Evolutionary conservation across 2,797 vertebrate species (phyloP).

Genomic region (Potorous gilbertii): DNA sequence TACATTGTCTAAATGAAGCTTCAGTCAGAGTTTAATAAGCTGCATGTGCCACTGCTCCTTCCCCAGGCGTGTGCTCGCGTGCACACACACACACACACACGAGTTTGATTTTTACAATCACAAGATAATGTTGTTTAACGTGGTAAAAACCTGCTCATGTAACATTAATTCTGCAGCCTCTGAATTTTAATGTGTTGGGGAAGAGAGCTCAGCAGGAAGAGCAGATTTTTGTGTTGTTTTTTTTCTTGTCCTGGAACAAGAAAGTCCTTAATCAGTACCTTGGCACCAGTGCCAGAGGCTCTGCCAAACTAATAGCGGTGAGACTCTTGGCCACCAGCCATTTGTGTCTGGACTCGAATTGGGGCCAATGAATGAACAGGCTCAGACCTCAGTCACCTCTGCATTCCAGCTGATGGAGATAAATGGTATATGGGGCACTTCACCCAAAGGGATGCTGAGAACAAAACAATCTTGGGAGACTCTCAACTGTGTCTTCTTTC

Average conservation of each 20-base stretch:
- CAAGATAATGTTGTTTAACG: not conserved
- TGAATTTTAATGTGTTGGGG: not conserved
- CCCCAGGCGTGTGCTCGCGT: too few species aligned
- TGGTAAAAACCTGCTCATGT: not conserved
- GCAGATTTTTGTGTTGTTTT: not conserved
- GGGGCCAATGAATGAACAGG: not conserved
- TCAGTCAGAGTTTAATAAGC: not conserved
- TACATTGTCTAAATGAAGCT: not conserved
- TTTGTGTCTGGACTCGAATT: not conserved
- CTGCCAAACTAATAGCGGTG: not conserved
- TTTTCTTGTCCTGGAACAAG: not conserved
- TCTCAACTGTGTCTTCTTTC: not conserved
- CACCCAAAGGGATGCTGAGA: not conserved
- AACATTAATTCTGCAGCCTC: not conserved
- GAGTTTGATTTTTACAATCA: not conserved
- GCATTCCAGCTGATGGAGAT: not conserved
- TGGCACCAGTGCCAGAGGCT: not conserved
- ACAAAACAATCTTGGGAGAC: not conserved
- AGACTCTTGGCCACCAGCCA: not conserved
- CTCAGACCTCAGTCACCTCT: not conserved
- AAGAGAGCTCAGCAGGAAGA: not conserved
- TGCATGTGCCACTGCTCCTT: not conserved
- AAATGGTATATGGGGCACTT: not conserved
- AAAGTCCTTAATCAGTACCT: not conserved
- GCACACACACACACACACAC: not conserved